phyloP scores from a whole-genome alignment of 30 jellyfish, hydroid and myxozoan genomes.

The Aurelia sp. region DNA sequence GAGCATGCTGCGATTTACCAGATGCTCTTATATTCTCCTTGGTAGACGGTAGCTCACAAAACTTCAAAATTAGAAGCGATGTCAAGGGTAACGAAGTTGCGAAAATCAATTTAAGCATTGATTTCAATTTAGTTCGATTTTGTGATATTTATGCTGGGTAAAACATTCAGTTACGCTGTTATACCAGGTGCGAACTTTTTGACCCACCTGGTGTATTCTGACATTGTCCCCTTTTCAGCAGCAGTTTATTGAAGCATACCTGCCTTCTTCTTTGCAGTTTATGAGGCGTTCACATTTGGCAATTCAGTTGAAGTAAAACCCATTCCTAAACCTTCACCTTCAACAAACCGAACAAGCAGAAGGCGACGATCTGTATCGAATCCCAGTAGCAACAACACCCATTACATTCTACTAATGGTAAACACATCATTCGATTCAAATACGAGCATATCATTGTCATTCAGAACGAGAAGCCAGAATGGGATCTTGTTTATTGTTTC shows the following conservation, averaged over 20 bases:
- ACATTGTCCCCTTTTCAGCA: neutral
- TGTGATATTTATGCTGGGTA: too few relatives aligned
- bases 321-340: constrained; percentile 18
- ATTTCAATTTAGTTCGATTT: too few relatives aligned
- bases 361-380: constrained; percentile 38
- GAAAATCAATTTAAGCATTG: too few relatives aligned
- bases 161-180: too few relatives aligned
- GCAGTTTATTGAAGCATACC: neutral
- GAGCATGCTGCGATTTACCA: too few relatives aligned
- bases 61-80: too few relatives aligned
- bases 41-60: too few relatives aligned
- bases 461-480: constrained; percentile 42
- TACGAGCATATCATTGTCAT: constrained; percentile 19
- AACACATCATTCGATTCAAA: constrained; percentile 23
- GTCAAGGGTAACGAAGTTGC: too few relatives aligned
- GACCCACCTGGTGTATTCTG: too few relatives aligned
- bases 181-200: too few relatives aligned
- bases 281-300: constrained; percentile 41
- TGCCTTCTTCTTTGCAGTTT: constrained; percentile 13
- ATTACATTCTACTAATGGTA: constrained; percentile 25
- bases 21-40: too few relatives aligned
- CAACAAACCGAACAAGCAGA: constrained; percentile 34
- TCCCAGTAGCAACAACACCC: constrained; percentile 12
- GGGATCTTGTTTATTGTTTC: constrained; percentile 50
- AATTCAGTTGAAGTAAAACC: constrained; percentile 15